Evolutionary conservation across 2,797 vertebrate species (phyloP).

Genomic region (Chrosomus eos): DNA sequence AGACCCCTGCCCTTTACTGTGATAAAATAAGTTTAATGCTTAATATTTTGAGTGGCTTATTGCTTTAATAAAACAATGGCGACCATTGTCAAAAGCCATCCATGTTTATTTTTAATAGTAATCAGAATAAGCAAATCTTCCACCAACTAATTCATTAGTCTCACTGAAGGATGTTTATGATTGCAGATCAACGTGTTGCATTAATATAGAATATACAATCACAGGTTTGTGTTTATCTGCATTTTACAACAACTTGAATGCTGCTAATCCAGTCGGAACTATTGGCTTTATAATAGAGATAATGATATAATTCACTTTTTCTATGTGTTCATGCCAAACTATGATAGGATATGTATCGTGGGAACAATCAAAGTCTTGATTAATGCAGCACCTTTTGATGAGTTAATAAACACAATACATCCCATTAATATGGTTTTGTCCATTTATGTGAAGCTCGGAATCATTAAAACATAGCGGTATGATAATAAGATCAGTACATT

Average conservation of each 20-base stretch:
- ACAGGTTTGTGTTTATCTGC: background rate
- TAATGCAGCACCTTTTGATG: background rate
- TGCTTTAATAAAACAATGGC: background rate
- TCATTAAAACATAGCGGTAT: background rate
- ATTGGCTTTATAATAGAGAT: conserved; percentile 7
- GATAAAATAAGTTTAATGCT: background rate
- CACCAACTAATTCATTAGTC: background rate
- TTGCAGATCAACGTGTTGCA: background rate
- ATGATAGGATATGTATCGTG: conserved; percentile 3
- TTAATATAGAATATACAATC: background rate
- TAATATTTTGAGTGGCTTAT: background rate
- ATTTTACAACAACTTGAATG: background rate
- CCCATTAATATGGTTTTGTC: background rate
- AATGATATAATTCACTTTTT: conserved; percentile 4
- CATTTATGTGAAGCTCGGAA: background rate
- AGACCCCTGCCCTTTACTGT: background rate
- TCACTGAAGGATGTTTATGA: background rate
- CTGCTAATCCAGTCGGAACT: background rate
- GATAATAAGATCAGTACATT: conserved; percentile 4
- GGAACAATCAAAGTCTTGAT: conserved; percentile 20
- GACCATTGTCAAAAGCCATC: background rate
- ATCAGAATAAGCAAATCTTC: background rate
- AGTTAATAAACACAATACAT: conserved; percentile 1
- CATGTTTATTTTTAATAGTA: background rate
- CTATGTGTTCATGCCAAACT: background rate